These are phyloP conservation scores for Drosophila emarginata DNA, from an alignment of 2,888 invertebrate genomes.

Conservation along the genomic window DNA sequence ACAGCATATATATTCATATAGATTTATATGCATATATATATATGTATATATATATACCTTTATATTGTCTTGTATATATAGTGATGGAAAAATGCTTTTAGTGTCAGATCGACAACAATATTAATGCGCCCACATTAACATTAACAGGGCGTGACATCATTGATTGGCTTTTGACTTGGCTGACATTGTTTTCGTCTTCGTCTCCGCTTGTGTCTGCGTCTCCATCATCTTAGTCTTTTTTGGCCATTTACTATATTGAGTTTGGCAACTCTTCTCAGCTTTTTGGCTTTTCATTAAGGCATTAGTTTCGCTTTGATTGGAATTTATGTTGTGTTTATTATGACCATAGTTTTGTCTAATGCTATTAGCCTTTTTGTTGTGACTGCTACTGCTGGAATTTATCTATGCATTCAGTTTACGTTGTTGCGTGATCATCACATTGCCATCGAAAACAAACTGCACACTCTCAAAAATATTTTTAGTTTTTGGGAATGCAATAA, in stretches of 20 bases:
- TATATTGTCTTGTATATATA: constrained; percentile 1
- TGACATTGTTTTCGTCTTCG: constrained; percentile 13
- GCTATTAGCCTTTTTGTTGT: constrained; percentile 36
- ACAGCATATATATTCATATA: not conserved
- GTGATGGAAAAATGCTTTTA: constrained; percentile 65
- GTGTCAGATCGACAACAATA: constrained; percentile 53
- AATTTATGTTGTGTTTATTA: constrained; percentile 74
- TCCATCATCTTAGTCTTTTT: not conserved
- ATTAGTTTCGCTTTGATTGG: constrained; percentile 68
- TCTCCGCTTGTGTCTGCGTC: not conserved
- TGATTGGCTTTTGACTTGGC: constrained; percentile 41
- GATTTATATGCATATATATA: not conserved
- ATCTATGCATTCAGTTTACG: constrained; percentile 18
- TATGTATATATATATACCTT: not conserved
- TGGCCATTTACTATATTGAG: constrained; percentile 40
- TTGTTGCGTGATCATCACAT: not conserved
- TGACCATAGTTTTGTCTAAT: constrained; percentile 60
- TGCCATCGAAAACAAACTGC: not conserved
- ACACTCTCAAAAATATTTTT: no score
- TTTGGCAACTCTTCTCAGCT: constrained; percentile 54
- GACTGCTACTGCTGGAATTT: not conserved
- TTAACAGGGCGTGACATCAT: constrained; percentile 68
- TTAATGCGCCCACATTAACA: constrained; percentile 52
- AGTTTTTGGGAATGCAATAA: no score
- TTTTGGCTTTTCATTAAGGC: constrained; percentile 61